phyloP scores from a whole-genome alignment of 1,140 invertebrate species.

The Bombus sylvicola region DNA sequence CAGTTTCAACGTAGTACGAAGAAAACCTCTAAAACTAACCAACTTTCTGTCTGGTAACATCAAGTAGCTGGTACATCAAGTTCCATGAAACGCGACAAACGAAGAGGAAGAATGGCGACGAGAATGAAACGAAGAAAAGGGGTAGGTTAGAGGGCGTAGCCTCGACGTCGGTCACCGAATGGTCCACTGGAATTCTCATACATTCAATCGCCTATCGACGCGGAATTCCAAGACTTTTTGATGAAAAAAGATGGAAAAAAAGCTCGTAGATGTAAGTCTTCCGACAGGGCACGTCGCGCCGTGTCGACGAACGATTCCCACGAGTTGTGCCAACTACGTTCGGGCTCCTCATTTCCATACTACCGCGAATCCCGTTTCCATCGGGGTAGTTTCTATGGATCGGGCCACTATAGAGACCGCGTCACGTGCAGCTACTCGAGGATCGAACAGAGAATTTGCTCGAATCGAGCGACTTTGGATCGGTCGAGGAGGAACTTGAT shows the following conservation, averaged over 20 bases:
- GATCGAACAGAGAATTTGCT: neutral
- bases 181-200: constrained; percentile 3
- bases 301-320: neutral
- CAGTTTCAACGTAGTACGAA: neutral
- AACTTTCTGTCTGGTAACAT: neutral
- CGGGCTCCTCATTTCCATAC: constrained; percentile 27
- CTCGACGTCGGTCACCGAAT: constrained; percentile 2
- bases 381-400: constrained; percentile 24
- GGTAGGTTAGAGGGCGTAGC: too few relatives aligned
- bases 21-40: too few relatives aligned
- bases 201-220: neutral
- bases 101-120: constrained; percentile 9
- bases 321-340: neutral
- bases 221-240: neutral
- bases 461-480: neutral
- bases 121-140: neutral
- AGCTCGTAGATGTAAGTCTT: neutral
- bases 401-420: neutral
- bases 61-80: neutral
- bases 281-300: too few relatives aligned
- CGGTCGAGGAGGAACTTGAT: neutral
- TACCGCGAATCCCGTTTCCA: constrained; percentile 3
- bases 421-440: neutral
- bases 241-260: neutral
- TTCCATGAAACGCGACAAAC: constrained; percentile 27